These are phyloP conservation scores for Pyrrhia umbra DNA, from an alignment of 2,888 invertebrate genomes.

Conservation along the genomic window DNA sequence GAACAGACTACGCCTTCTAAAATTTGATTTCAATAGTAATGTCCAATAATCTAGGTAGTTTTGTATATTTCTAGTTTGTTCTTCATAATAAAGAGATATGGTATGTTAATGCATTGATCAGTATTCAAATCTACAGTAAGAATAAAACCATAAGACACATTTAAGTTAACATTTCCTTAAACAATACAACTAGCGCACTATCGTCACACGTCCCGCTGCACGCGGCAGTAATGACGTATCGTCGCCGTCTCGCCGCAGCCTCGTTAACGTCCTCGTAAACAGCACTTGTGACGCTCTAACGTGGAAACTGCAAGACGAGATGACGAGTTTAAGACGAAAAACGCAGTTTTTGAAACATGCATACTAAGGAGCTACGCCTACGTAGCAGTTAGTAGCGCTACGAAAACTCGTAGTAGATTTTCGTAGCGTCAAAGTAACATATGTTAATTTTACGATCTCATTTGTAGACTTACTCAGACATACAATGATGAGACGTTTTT, in stretches of 20 bases:
- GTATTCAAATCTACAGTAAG: too few species aligned
- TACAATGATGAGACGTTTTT: too few species aligned
- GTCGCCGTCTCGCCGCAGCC: constrained; percentile 35
- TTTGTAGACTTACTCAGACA: too few species aligned
- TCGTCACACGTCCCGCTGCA: not conserved
- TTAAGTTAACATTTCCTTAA: not conserved
- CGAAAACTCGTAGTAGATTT: constrained; percentile 24
- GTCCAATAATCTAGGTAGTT: too few species aligned
- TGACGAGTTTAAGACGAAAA: not conserved
- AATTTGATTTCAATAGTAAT: too few species aligned
- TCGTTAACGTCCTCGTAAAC: constrained; percentile 56
- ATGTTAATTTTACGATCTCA: not conserved
- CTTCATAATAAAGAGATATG: too few species aligned
- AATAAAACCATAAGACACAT: not conserved
- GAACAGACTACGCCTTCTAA: too few species aligned
- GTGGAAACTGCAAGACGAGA: constrained; percentile 37
- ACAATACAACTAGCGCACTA: not conserved
- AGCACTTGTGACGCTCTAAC: constrained; percentile 34
- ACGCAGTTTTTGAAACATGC: not conserved
- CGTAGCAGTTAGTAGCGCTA: constrained; percentile 38
- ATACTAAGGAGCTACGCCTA: not conserved
- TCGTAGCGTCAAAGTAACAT: constrained; percentile 12
- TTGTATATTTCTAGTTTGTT: too few species aligned
- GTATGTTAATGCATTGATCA: too few species aligned
- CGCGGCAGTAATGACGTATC: constrained; percentile 48